These are phyloP conservation scores for Lacanobia wlatinum DNA, from an alignment of 2,888 invertebrate species.

Conservation along the genomic window DNA sequence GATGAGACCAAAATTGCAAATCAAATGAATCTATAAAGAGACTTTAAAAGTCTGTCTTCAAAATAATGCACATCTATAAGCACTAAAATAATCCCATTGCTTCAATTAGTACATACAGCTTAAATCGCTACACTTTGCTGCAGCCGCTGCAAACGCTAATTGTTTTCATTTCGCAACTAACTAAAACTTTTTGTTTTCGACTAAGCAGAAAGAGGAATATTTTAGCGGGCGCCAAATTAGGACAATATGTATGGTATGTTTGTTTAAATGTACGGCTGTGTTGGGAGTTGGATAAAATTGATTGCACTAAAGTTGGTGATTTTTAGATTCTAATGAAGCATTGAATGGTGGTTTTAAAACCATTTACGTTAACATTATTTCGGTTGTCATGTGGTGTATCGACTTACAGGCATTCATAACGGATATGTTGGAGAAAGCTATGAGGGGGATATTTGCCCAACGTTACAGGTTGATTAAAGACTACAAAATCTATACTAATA, in stretches of 20 bases:
- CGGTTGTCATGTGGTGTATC: too few relatives aligned
- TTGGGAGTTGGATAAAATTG: slow-evolving; percentile 17
- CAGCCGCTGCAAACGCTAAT: slow-evolving; percentile 65
- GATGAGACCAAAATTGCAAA: not conserved
- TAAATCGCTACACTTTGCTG: slow-evolving; percentile 56
- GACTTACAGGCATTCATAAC: too few relatives aligned
- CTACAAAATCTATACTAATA: too few relatives aligned
- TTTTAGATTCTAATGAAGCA: not conserved
- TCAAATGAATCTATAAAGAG: not conserved
- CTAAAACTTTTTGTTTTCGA: slow-evolving; percentile 64
- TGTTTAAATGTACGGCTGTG: slow-evolving; percentile 32
- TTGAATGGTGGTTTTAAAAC: not conserved
- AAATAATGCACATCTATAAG: not conserved
- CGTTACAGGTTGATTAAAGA: too few relatives aligned
- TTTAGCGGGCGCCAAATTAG: slow-evolving; percentile 53
- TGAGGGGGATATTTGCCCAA: too few relatives aligned
- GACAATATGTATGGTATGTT: slow-evolving; percentile 47
- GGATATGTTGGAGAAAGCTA: too few relatives aligned
- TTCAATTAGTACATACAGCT: slow-evolving; percentile 51
- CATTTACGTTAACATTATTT: not conserved
- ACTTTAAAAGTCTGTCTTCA: not conserved
- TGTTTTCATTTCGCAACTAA: slow-evolving; percentile 62
- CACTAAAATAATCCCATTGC: slow-evolving; percentile 20
- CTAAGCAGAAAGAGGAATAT: slow-evolving; percentile 53
- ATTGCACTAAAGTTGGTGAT: not conserved